Conservation (phyloP, 2,888 invertebrate genomes). For the Netelia melanura region DNA sequence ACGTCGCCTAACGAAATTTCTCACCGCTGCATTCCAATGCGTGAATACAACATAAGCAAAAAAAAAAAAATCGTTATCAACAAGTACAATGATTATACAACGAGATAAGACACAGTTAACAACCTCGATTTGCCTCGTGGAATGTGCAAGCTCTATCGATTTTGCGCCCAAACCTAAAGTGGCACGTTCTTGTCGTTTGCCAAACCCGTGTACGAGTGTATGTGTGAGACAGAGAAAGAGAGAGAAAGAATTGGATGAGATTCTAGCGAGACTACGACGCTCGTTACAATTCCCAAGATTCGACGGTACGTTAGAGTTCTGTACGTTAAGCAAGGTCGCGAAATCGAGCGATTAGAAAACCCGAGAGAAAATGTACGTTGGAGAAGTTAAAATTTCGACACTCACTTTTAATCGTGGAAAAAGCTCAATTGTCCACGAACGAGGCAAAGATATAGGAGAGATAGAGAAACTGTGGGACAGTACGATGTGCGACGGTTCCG, state of each 20-base stretch:
- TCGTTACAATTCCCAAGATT: neutral
- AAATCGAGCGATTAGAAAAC: neutral
- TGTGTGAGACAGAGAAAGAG: neutral
- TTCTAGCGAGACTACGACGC: too few species aligned
- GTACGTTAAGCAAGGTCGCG: neutral
- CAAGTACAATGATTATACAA: neutral
- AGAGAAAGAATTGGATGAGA: too few species aligned
- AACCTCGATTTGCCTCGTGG: slow-evolving; percentile 66
- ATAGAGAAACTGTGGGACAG: slow-evolving; percentile 14
- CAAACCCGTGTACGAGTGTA: neutral
- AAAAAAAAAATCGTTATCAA: neutral
- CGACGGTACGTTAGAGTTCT: neutral
- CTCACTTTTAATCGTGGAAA: neutral
- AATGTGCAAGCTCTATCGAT: slow-evolving; percentile 76
- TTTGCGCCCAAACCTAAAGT: slow-evolving; percentile 75
- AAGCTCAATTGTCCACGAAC: neutral
- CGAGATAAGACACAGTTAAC: slow-evolving; percentile 26
- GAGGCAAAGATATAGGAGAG: neutral
- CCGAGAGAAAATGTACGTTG: slow-evolving; percentile 25
- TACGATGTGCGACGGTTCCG: slow-evolving; percentile 47
- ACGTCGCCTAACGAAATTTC: neutral
- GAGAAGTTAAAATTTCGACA: too few species aligned
- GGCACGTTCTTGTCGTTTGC: slow-evolving; percentile 69
- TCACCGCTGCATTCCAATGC: neutral
- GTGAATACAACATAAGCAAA: neutral